Conservation (phyloP, 2,113 vertebrate species). For the Cisticola juncidis region DNA sequence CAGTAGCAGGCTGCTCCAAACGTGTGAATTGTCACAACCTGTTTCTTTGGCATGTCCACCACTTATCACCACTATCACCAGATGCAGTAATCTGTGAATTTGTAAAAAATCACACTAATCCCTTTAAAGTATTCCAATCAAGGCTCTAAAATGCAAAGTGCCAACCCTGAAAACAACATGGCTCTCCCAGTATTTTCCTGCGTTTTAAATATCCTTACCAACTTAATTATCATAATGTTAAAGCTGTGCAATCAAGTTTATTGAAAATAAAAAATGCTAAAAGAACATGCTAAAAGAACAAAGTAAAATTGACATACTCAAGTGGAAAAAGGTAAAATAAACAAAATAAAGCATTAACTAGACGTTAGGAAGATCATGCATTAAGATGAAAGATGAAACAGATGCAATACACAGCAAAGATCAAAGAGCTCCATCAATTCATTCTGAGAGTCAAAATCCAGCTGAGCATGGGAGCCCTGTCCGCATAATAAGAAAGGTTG, state of each 20-base stretch:
- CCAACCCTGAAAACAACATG: background rate
- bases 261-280: slow-evolving; percentile 3
- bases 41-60: background rate
- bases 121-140: background rate
- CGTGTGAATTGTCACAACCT: background rate
- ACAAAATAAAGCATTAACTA: slow-evolving; percentile 11
- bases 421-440: slow-evolving; percentile 83
- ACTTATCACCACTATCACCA: background rate
- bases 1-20: background rate
- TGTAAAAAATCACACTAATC: background rate
- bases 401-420: slow-evolving; percentile 78
- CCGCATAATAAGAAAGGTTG: slow-evolving; percentile 82
- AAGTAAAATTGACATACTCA: slow-evolving; percentile 51
- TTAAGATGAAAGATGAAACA: slow-evolving; percentile 79
- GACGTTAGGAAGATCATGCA: slow-evolving; percentile 63
- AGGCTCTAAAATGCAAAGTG: background rate
- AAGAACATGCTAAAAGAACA: slow-evolving; percentile 19
- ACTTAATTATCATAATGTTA: background rate
- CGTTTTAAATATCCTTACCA: background rate
- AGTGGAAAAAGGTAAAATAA: background rate
- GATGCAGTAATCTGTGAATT: background rate
- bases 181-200: background rate
- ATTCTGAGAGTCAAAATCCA: slow-evolving; percentile 80
- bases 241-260: slow-evolving; percentile 15
- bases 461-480: slow-evolving; percentile 75